Percentiles rank a stretch among this genome's conserved stretches.
phyloP scores from a whole-genome alignment of 2,888 invertebrate genomes.

The Agonopterix alstromeriana region DNA sequence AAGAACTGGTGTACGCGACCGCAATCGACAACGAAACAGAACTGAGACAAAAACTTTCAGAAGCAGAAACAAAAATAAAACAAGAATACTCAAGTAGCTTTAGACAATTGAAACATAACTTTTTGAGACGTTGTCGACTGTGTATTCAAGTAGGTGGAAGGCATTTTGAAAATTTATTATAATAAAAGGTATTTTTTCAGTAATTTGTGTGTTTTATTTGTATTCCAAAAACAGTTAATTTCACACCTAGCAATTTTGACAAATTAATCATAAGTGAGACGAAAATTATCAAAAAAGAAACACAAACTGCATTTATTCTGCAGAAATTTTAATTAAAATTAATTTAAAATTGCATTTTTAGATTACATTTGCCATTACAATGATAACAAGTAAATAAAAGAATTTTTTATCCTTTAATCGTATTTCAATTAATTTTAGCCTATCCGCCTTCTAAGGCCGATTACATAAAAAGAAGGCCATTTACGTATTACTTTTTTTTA shows the following conservation, averaged over 20 bases:
- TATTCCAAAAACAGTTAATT: neutral
- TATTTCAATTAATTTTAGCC: neutral
- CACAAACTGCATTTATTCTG: neutral
- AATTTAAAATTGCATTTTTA: neutral
- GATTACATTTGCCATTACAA: neutral
- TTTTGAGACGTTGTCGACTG: slow-evolving; percentile 7
- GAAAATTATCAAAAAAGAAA: neutral
- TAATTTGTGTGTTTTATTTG: neutral
- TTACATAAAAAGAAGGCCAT: neutral
- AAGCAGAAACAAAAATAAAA: slow-evolving; percentile 5
- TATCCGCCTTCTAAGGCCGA: neutral
- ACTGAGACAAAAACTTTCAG: slow-evolving; percentile 1
- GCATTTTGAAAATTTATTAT: slow-evolving; percentile 7
- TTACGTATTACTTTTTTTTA: neutral
- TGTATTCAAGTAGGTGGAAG: slow-evolving; percentile 6
- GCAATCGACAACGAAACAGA: slow-evolving; percentile 3
- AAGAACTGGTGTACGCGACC: slow-evolving; percentile 9
- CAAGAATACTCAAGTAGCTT: slow-evolving; percentile 3
- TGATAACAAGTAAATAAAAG: neutral
- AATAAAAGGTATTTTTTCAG: slow-evolving; percentile 1
- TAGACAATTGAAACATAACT: slow-evolving; percentile 3
- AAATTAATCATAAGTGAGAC: neutral
- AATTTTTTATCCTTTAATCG: neutral
- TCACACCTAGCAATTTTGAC: neutral
- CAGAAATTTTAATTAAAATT: neutral